Evolutionary conservation across 2,797 vertebrate genomes (phyloP).

Genomic region (Eospalax fontanierii): DNA sequence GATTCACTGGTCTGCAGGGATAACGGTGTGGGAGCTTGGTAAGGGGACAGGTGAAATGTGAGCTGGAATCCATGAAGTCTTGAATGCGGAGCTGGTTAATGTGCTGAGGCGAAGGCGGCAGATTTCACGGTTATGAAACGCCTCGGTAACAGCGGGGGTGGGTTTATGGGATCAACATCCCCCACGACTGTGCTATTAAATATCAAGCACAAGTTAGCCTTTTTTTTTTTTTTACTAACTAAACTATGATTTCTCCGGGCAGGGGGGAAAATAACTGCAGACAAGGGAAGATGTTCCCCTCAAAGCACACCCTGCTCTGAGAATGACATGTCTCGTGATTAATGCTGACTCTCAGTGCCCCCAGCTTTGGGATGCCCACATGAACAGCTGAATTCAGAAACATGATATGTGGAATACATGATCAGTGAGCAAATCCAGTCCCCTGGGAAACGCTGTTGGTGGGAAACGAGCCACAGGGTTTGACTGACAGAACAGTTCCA

Average conservation of each 20-base stretch:
- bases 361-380: background rate
- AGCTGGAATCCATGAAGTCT: background rate
- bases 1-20: background rate
- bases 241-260: constrained; percentile 77
- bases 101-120: background rate
- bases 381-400: constrained; percentile 51
- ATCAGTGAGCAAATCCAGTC: constrained; percentile 18
- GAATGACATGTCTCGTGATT: constrained; percentile 67
- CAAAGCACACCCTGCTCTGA: constrained; percentile 42
- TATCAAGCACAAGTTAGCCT: constrained; percentile 77
- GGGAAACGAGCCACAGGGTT: background rate
- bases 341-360: constrained; percentile 52
- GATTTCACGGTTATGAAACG: constrained; percentile 76
- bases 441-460: accelerated
- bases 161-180: constrained; percentile 78
- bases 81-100: background rate
- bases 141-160: constrained; percentile 77
- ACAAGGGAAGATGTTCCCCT: constrained; percentile 70
- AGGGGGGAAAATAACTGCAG: constrained; percentile 70
- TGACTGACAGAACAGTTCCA: constrained; percentile 19
- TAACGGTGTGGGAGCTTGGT: background rate
- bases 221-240: background rate
- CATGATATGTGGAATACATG: background rate
- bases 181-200: constrained; percentile 85
- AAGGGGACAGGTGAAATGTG: constrained; percentile 37